A percentile compares a stretch with the other conserved stretches of the same genome.
phyloP scores from a whole-genome alignment of 2,797 vertebrate genomes.

The Phoeniculus purpureus region DNA sequence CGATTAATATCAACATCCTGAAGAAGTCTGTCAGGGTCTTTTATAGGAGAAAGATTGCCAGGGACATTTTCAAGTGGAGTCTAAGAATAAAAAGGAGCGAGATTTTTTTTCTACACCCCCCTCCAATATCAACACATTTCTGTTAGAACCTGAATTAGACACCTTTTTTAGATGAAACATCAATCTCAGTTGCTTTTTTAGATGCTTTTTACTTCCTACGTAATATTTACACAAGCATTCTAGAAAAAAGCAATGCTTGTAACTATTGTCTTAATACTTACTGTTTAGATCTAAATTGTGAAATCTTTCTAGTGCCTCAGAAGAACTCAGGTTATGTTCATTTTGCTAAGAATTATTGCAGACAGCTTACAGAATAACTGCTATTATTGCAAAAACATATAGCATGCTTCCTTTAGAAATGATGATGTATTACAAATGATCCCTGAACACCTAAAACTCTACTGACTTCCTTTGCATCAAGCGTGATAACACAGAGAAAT shows the following conservation, averaged over 20 bases:
- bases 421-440: background rate
- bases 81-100: slow-evolving; percentile 78
- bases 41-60: slow-evolving; percentile 90
- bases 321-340: background rate
- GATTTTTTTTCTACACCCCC: background rate
- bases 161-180: background rate
- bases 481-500: background rate
- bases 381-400: background rate
- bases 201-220: background rate
- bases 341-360: background rate
- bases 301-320: background rate
- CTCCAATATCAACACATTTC: background rate
- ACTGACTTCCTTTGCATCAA: background rate
- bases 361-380: background rate
- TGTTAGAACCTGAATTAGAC: background rate
- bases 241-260: background rate
- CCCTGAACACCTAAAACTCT: background rate
- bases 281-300: background rate
- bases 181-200: background rate
- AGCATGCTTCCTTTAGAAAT: background rate
- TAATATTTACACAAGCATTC: background rate
- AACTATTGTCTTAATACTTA: background rate
- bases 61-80: slow-evolving; percentile 85
- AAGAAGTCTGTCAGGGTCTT: slow-evolving; percentile 97
- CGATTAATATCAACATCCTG: slow-evolving; percentile 99